Evolutionary conservation across 2,888 invertebrate genomes (phyloP).

Genomic region (Acanthosepion lycidas): DNA sequence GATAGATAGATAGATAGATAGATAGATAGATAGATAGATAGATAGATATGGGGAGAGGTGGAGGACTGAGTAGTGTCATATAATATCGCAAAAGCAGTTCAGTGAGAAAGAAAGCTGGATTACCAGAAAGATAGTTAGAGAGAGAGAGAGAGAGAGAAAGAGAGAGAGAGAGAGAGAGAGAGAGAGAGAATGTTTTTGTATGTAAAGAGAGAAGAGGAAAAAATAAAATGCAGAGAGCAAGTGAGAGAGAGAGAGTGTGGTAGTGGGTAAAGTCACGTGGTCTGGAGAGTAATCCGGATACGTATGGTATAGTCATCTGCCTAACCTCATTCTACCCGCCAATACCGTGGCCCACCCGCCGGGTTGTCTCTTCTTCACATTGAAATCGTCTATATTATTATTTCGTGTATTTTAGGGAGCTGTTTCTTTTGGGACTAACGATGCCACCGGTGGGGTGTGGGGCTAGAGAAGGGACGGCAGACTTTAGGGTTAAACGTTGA

Average conservation of each 20-base stretch:
- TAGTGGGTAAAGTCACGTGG: neutral
- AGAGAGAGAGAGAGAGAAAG: neutral
- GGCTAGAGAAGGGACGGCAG: neutral
- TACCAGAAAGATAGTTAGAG: neutral
- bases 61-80: too few relatives aligned
- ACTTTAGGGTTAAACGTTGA: neutral
- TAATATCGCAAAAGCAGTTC: too few relatives aligned
- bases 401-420: neutral
- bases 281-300: neutral
- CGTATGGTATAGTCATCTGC: constrained; percentile 33
- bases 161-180: neutral
- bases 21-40: neutral
- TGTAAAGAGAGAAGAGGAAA: too few relatives aligned
- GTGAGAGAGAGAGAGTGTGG: neutral
- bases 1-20: too few relatives aligned
- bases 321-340: neutral
- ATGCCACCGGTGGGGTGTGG: neutral
- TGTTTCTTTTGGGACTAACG: constrained; percentile 1
- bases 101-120: too few relatives aligned
- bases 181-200: too few relatives aligned
- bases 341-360: neutral
- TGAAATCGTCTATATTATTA: neutral
- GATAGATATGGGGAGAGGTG: neutral
- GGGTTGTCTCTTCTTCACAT: neutral
- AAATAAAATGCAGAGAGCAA: too few relatives aligned